These are phyloP conservation scores for Porphyrio hochstetteri DNA, from an alignment of 2,113 vertebrate species.

Conservation along the genomic window DNA sequence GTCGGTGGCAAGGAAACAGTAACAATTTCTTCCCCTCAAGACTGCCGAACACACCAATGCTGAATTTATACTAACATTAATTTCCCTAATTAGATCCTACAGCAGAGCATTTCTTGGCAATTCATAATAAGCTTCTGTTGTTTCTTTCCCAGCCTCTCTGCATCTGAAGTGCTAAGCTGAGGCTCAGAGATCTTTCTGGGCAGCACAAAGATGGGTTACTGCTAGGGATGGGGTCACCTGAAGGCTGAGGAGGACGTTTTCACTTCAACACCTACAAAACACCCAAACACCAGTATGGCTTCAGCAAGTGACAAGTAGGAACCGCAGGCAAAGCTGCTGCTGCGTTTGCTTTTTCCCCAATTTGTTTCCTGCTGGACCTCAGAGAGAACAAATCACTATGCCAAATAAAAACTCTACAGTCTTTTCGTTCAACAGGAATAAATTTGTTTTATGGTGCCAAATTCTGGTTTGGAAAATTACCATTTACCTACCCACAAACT, in stretches of 20 bases:
- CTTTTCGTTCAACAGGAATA: background rate
- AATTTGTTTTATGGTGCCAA: background rate
- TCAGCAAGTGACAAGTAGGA: background rate
- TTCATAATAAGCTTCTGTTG: background rate
- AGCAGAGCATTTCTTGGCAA: background rate
- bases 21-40: background rate
- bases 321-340: background rate
- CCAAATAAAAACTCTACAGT: background rate
- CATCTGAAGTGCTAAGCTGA: background rate
- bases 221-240: background rate
- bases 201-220: background rate
- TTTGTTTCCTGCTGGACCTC: background rate
- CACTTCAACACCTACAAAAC: background rate
- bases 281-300: background rate
- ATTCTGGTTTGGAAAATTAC: conserved; percentile 32
- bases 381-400: background rate
- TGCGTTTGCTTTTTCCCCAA: background rate
- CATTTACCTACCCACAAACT: background rate
- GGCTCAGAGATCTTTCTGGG: background rate
- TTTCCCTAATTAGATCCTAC: background rate
- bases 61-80: background rate
- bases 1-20: background rate
- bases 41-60: background rate
- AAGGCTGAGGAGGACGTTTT: background rate
- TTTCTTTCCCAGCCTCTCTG: background rate